A percentile compares a stretch with the other conserved stretches of the same genome.
phyloP scores from a whole-genome alignment of 2,113 vertebrate genomes.

The Pelvicachromis taeniatus region DNA sequence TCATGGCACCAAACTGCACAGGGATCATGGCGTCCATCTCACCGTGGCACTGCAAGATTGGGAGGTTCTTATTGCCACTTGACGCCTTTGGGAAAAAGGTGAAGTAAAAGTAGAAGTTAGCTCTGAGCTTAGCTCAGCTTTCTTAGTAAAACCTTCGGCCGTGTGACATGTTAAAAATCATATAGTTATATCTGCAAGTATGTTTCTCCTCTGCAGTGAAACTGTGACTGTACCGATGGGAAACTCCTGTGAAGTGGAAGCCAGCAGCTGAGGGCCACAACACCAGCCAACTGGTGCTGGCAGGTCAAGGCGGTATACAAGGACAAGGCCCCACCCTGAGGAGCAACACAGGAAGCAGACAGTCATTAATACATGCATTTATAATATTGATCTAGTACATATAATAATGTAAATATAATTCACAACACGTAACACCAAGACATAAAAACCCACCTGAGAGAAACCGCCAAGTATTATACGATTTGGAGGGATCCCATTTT shows the following conservation, averaged over 20 bases:
- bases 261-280: constrained; percentile 97
- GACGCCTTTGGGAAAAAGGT: constrained; percentile 80
- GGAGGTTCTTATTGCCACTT: constrained; percentile 81
- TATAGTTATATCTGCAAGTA: too few relatives aligned
- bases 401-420: not conserved
- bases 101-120: not conserved
- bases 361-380: not conserved
- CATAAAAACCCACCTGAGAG: constrained; percentile 86
- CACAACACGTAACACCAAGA: not conserved
- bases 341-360: not conserved
- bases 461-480: constrained; percentile 95
- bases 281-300: constrained; percentile 89
- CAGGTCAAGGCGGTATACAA: constrained; percentile 95
- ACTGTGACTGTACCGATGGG: constrained; percentile 78
- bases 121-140: not conserved
- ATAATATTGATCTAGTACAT: not conserved
- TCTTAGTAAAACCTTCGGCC: not conserved
- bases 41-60: constrained; percentile 95
- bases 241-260: constrained; percentile 91
- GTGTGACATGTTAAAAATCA: not conserved
- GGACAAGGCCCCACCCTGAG: constrained; percentile 92
- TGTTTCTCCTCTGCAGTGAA: not conserved
- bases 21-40: constrained; percentile 91
- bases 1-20: constrained; percentile 84
- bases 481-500: constrained; percentile 91